Evolutionary conservation across 2,113 vertebrate species (phyloP).

Genomic region (Tachycineta bicolor): DNA sequence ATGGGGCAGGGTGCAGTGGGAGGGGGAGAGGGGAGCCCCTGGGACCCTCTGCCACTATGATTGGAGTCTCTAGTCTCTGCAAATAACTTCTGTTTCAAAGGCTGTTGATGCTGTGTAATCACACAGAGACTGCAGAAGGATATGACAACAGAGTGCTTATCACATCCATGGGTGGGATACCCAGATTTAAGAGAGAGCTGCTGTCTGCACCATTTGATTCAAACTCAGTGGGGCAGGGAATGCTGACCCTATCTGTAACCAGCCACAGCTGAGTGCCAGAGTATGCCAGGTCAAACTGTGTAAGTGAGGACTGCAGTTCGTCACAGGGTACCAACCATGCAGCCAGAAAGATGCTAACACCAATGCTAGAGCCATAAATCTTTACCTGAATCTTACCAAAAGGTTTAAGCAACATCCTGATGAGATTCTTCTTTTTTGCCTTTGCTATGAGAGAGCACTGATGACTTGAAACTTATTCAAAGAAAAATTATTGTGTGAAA

Average conservation of each 20-base stretch:
- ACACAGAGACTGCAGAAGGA: background rate
- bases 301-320: background rate
- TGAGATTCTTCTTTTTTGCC: background rate
- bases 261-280: background rate
- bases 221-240: background rate
- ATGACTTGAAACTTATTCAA: background rate
- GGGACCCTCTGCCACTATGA: too few relatives aligned
- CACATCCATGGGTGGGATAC: background rate
- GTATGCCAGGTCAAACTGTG: background rate
- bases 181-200: background rate
- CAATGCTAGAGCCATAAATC: background rate
- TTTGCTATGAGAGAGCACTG: background rate
- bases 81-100: background rate
- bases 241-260: background rate
- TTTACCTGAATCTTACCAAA: background rate
- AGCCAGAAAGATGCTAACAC: background rate
- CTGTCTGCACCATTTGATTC: background rate
- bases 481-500: background rate
- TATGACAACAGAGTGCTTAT: background rate
- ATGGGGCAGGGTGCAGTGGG: accelerated
- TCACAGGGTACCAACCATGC: background rate
- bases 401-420: background rate
- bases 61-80: background rate
- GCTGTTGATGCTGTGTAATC: background rate
- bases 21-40: background rate